A percentile compares a stretch with the other conserved stretches of the same genome.
phyloP scores from a whole-genome alignment of 2,888 invertebrate genomes.

The Therioaphis trifolii region DNA sequence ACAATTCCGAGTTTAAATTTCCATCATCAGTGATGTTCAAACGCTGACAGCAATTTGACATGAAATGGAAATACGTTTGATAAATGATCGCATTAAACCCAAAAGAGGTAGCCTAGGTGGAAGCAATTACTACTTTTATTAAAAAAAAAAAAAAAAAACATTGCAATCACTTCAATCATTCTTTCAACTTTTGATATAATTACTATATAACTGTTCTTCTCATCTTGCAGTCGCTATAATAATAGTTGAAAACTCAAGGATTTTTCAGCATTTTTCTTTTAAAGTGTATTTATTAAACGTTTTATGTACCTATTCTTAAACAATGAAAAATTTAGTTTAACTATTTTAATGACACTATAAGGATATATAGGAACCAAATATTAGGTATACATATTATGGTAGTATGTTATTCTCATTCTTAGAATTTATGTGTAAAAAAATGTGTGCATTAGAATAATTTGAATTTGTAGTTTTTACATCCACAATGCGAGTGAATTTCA shows the following conservation, averaged over 20 bases:
- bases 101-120: background rate
- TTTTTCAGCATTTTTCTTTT: background rate
- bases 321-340: no score
- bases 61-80: conserved; percentile 46
- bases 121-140: conserved; percentile 3
- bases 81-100: conserved; percentile 30
- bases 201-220: background rate
- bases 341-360: no score
- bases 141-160: conserved; percentile 42
- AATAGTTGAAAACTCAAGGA: background rate
- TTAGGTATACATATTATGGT: no score
- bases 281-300: background rate
- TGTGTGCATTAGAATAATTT: no score
- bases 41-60: conserved; percentile 50
- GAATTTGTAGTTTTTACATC: no score
- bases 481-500: no score
- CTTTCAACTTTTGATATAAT: conserved; percentile 3
- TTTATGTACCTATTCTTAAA: background rate
- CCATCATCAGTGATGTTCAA: conserved; percentile 40
- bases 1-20: conserved; percentile 33
- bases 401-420: no score
- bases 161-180: conserved; percentile 12
- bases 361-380: no score
- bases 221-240: background rate
- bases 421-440: no score